phyloP scores from a whole-genome alignment of 2,888 invertebrate species.

The Athalia circularis region DNA sequence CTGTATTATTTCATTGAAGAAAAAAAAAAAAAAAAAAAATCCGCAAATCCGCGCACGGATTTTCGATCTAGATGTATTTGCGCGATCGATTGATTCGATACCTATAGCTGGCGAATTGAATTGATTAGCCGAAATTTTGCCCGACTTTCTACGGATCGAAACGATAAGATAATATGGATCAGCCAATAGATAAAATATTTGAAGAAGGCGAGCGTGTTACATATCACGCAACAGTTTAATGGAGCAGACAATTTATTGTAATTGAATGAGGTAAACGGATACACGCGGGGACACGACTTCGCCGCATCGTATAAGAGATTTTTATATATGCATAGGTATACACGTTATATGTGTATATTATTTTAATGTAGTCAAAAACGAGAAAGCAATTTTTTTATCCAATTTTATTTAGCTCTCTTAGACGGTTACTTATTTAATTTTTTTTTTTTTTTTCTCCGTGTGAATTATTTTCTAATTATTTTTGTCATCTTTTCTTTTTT shows the following conservation, averaged over 20 bases:
- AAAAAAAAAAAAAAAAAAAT: too few species aligned
- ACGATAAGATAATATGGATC: too few species aligned
- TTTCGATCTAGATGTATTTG: too few species aligned
- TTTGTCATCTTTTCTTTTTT: background rate
- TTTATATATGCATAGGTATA: too few species aligned
- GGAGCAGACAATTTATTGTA: constrained; percentile 14
- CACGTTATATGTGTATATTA: too few species aligned
- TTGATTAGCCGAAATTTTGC: too few species aligned
- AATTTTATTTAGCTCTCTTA: background rate
- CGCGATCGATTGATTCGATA: too few species aligned
- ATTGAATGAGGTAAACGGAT: background rate
- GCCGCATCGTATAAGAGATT: background rate
- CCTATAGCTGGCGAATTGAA: too few species aligned
- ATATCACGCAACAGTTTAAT: constrained; percentile 8
- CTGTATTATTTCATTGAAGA: too few species aligned
- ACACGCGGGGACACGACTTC: background rate
- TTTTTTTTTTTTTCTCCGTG: background rate
- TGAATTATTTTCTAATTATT: too few species aligned
- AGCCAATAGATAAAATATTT: background rate
- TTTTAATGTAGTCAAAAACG: background rate
- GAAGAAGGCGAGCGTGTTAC: background rate
- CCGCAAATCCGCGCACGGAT: too few species aligned
- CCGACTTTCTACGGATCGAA: too few species aligned
- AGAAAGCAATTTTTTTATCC: background rate
- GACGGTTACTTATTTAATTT: background rate